These are phyloP conservation scores for Pissodes strobi DNA, from an alignment of 1,140 invertebrate genomes.

Conservation along the genomic window DNA sequence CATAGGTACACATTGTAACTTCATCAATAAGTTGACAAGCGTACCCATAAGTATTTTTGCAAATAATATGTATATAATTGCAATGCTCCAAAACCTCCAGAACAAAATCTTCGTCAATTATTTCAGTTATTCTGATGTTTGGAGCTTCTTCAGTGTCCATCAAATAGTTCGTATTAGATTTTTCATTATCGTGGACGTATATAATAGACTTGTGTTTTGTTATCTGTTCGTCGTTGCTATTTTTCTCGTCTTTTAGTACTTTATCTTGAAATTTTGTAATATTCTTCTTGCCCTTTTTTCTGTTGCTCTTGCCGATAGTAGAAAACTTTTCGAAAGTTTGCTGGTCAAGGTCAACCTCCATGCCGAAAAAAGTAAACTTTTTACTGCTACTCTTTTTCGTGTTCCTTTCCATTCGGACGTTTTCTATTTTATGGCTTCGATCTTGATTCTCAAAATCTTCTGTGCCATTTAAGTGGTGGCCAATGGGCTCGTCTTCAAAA, in stretches of 20 bases:
- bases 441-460: not conserved
- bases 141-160: slow-evolving; percentile 20
- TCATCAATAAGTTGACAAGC: slow-evolving; percentile 64
- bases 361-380: slow-evolving; percentile 52
- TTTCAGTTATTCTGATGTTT: slow-evolving; percentile 41
- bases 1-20: slow-evolving; percentile 54
- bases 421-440: not conserved
- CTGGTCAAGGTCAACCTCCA: slow-evolving; percentile 32
- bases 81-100: slow-evolving; percentile 56
- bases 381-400: slow-evolving; percentile 49
- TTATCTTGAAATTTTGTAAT: not conserved
- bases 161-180: slow-evolving; percentile 24
- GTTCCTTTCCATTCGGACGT: slow-evolving; percentile 1
- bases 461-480: too few relatives aligned
- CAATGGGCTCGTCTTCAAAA: too few relatives aligned
- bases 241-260: not conserved
- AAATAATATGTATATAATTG: slow-evolving; percentile 67
- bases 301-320: slow-evolving; percentile 30
- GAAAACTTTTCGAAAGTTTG: slow-evolving; percentile 36
- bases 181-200: slow-evolving; percentile 51
- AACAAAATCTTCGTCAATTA: slow-evolving; percentile 46
- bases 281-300: slow-evolving; percentile 54
- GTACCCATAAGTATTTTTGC: slow-evolving; percentile 66
- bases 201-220: slow-evolving; percentile 53
- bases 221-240: slow-evolving; percentile 18